Percentiles rank a stretch among this genome's conserved stretches.
phyloP scores from a whole-genome alignment of 2,888 invertebrate species.

The Pheosia gnoma region DNA sequence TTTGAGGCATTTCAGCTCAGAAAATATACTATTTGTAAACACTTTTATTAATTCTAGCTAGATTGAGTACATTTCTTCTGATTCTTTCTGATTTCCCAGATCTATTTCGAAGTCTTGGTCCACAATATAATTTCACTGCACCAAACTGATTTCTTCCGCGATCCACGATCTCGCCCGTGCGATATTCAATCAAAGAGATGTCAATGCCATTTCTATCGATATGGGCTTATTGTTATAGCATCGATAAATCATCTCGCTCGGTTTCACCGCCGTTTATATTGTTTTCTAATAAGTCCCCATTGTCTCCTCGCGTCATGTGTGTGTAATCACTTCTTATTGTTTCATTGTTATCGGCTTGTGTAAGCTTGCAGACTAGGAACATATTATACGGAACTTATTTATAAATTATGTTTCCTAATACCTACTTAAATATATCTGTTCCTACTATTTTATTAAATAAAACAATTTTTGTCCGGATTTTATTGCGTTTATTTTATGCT shows the following conservation, averaged over 20 bases:
- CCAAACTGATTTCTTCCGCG: not conserved
- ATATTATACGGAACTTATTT: not conserved
- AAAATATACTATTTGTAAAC: too few relatives aligned
- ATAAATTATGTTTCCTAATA: not conserved
- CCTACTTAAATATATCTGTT: too few relatives aligned
- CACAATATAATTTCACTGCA: not conserved
- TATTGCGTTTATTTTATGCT: too few relatives aligned
- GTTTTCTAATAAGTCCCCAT: constrained; percentile 55
- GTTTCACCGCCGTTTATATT: constrained; percentile 45
- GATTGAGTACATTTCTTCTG: too few relatives aligned
- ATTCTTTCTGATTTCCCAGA: too few relatives aligned
- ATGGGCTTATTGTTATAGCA: constrained; percentile 42
- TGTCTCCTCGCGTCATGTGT: constrained; percentile 43
- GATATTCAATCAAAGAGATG: constrained; percentile 53
- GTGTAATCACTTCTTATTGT: constrained; percentile 48
- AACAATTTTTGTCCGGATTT: too few relatives aligned
- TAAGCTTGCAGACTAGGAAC: constrained; percentile 15
- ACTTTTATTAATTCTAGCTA: too few relatives aligned
- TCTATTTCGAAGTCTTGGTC: not conserved
- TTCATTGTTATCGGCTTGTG: constrained; percentile 43
- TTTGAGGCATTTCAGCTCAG: too few relatives aligned
- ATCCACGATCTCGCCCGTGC: constrained; percentile 8
- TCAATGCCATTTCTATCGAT: constrained; percentile 45
- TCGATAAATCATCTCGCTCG: constrained; percentile 52
- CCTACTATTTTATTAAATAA: too few relatives aligned